Evolutionary conservation across 2,113 vertebrate species (phyloP), one percentile per base, ranked within the genome.

Genomic region (Lipophrys pholis): DNA sequence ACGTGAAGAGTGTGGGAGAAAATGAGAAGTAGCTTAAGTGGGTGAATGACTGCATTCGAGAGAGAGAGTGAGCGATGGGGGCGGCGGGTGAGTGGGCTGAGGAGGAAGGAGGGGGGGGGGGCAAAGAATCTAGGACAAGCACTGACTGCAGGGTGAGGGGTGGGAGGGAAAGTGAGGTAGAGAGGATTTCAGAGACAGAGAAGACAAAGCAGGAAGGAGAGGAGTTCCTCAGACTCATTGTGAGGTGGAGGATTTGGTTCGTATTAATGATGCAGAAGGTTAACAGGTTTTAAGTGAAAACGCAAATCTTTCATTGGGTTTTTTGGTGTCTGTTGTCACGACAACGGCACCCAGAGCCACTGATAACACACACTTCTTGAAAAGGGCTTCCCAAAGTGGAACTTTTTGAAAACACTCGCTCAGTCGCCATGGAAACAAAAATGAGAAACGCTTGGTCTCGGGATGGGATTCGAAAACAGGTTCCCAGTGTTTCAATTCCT

Each of bases 101-200:
- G 21, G 49, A 49, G 57, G 21, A 4, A 55, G 48, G 75, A 61
- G 8, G 17, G 21, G 21, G 59, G 48, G 75, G 65, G 8, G 17
- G 67, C 11, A 68, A 81, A 82, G 78, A 93, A 93, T 92, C 88
- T 93, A 91, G 92, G 93, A 88, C 93, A 94, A 84, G 61, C 73
- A 77, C 77, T 91, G 90, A 90, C 91, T 91, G 84, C 87, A 92
- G 92, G 92, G 83, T 87, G 89, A 84, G 80, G 84, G 84, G 84
- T 75, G 79, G 83, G 82, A 83, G 81, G 81, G 81, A 74, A 7
- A 39, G 45, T 40, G 82, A 81, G 69, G 79, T 66, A 68, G 64
- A 76, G 77, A 87, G 72, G 81, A 84, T 84, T 75, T 78, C 68
- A 84, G 78, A 73, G 69, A 30, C 2, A 67, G 60, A 50, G 72